Conservation (phyloP, 1,140 invertebrate genomes). For the Danaus melanippus region DNA sequence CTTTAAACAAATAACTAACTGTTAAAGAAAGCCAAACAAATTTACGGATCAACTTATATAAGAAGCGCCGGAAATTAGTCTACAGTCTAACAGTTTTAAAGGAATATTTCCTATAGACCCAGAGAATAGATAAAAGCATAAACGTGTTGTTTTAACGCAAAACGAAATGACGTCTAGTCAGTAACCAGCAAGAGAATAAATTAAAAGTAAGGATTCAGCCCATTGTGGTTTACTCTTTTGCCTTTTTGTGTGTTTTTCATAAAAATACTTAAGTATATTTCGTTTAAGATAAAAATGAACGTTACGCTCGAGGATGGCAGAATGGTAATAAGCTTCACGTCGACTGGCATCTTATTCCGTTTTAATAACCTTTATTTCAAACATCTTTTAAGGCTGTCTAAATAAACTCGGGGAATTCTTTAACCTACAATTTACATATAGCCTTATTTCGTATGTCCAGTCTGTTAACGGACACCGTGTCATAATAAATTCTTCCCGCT, state of each 20-base stretch:
- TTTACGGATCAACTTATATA: conserved; percentile 46
- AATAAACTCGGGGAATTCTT: conserved; percentile 17
- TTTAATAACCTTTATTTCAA: conserved; percentile 21
- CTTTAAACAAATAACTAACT: conserved; percentile 58
- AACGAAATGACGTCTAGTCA: conserved; percentile 51
- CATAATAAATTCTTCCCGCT: conserved; percentile 39
- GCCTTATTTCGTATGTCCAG: conserved; percentile 28
- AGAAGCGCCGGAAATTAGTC: conserved; percentile 30
- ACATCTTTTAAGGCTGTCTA: conserved; percentile 6
- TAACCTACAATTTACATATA: conserved; percentile 19
- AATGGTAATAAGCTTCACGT: conserved; percentile 31
- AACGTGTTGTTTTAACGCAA: conserved; percentile 48
- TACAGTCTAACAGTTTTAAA: conserved; percentile 30
- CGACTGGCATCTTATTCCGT: conserved; percentile 22
- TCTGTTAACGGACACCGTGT: conserved; percentile 29
- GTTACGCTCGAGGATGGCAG: conserved; percentile 23
- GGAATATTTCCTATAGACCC: conserved; percentile 33
- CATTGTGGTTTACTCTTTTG: conserved; percentile 37
- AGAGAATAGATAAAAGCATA: conserved; percentile 51
- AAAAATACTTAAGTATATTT: conserved; percentile 42
- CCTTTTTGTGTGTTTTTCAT: conserved; percentile 35
- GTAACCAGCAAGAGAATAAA: conserved; percentile 48
- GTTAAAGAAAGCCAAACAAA: conserved; percentile 58
- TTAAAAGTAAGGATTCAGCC: conserved; percentile 52
- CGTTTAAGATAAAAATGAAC: conserved; percentile 29